Evolutionary conservation across 2,888 invertebrate genomes (phyloP).

Genomic region (Drosophila vallismaia): DNA sequence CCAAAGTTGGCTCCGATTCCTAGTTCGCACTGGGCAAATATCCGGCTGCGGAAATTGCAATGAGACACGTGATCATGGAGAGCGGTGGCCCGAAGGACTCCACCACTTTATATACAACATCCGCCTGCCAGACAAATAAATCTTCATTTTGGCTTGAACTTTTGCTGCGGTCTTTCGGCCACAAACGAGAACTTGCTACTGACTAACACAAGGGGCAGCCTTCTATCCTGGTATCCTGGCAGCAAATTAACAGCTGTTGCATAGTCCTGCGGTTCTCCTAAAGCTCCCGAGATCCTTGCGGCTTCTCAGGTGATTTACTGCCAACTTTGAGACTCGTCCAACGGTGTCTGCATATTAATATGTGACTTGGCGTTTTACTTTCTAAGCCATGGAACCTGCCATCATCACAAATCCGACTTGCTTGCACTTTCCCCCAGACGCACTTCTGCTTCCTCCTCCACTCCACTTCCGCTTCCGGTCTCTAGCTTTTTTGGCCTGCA

Average conservation of each 20-base stretch:
- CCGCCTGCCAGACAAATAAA: slow-evolving; percentile 76
- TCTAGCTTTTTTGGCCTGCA: slow-evolving; percentile 18
- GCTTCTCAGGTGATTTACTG: slow-evolving; percentile 72
- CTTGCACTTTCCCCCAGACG: slow-evolving; percentile 37
- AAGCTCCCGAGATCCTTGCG: slow-evolving; percentile 22
- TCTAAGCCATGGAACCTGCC: slow-evolving; percentile 40
- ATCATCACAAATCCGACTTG: slow-evolving; percentile 45
- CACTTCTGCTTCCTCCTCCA: slow-evolving; percentile 15
- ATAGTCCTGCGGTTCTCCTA: slow-evolving; percentile 17
- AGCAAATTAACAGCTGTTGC: slow-evolving; percentile 70
- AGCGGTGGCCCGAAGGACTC: neutral
- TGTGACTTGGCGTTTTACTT: slow-evolving; percentile 53
- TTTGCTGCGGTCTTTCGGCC: slow-evolving; percentile 56
- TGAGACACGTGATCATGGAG: slow-evolving; percentile 71
- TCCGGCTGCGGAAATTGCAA: slow-evolving; percentile 75
- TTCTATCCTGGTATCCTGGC: slow-evolving; percentile 41
- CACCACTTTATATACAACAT: slow-evolving; percentile 51
- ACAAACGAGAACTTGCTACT: slow-evolving; percentile 53
- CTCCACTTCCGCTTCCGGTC: slow-evolving; percentile 11
- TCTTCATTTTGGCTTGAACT: slow-evolving; percentile 75
- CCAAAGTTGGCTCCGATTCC: slow-evolving; percentile 65
- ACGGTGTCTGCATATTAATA: slow-evolving; percentile 76
- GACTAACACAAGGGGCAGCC: slow-evolving; percentile 8
- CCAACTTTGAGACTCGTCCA: slow-evolving; percentile 34
- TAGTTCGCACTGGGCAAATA: slow-evolving; percentile 61